Base-by-base conservation (phyloP, 2,113 vertebrate species). In the Sturnus vulgaris region DNA sequence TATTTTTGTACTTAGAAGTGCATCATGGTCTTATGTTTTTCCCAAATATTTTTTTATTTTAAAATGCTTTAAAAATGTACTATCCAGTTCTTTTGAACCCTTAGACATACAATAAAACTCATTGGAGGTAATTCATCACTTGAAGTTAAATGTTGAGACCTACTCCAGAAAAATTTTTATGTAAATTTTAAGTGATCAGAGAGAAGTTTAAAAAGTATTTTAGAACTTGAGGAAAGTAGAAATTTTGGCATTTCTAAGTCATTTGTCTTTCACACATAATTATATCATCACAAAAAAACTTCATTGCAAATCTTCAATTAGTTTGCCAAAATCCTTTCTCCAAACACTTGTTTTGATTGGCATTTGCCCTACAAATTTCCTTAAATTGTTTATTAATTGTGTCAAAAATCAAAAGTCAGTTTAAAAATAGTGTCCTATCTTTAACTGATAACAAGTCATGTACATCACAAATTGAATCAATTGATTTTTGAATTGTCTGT, bases 401-500 rank as follows among this genome's bases (percentile, higher is more conserved):
- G 5, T 44, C 35, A 12, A 42, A 82, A 71, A 55, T 40, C 19
- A 75, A 22, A 73, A 40, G 4, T 40, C 9, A 37, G 5, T 11
- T 28, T 47, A 65, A 61, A 89, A 65, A 60, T 2, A 57, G 5
- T 7, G 8, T 49, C 8, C 7, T 3, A 13, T 78, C 69, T 83
- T 89, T 3, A 42, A 42, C 40, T 42, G 19, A 37, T 25, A 85
- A n/a, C 0, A 0, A 21, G 9, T 21, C 14, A 44, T 0, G 0
- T 27, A 2, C 52, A 39, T 24, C 16, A 59, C 21, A 68, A 76
- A 44, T 57, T 1, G 2, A 55, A 35, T 40, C 5, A 52, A 10
- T 15, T 49, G 15, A 40, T 53, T 89, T 25, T 15, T 69, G 31
- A 77, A 6, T 33, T 80, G 2, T 53, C 8, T 37, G 1, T n/a